Conservation (phyloP, 37 sponge, comb jelly and placozoan genomes). For the Aplysina aerophoba region DNA sequence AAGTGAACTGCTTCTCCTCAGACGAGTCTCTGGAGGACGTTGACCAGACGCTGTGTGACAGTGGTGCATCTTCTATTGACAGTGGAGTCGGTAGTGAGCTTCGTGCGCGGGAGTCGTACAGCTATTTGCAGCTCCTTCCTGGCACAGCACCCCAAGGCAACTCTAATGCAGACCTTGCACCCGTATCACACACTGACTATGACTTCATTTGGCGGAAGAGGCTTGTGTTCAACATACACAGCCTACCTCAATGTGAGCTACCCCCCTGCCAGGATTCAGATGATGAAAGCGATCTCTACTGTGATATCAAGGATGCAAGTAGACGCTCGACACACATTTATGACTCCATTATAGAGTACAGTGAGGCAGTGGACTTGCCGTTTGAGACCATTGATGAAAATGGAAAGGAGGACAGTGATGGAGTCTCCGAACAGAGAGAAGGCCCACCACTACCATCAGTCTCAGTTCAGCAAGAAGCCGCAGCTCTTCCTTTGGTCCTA, state of each 20-base stretch:
- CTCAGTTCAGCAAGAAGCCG: neutral
- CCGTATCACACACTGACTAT: too few species aligned
- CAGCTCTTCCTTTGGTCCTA: neutral
- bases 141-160: too few species aligned
- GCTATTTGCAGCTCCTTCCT: too few species aligned
- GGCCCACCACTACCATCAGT: neutral
- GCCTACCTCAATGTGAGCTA: too few species aligned
- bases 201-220: too few species aligned
- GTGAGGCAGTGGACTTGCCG: neutral
- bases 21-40: neutral
- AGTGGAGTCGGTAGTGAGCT: neutral
- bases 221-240: too few species aligned
- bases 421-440: neutral
- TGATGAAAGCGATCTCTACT: conserved; percentile 24
- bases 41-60: neutral
- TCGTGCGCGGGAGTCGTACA: too few species aligned
- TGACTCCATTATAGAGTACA: neutral
- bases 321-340: neutral
- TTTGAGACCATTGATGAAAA: neutral
- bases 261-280: neutral
- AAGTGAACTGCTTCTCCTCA: neutral
- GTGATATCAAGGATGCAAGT: neutral
- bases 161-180: too few species aligned
- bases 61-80: conserved; percentile 27
- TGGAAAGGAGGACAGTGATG: neutral